These are phyloP conservation scores for Drosophila seclusa DNA, from an alignment of 2,888 invertebrate species.

Conservation along the genomic window DNA sequence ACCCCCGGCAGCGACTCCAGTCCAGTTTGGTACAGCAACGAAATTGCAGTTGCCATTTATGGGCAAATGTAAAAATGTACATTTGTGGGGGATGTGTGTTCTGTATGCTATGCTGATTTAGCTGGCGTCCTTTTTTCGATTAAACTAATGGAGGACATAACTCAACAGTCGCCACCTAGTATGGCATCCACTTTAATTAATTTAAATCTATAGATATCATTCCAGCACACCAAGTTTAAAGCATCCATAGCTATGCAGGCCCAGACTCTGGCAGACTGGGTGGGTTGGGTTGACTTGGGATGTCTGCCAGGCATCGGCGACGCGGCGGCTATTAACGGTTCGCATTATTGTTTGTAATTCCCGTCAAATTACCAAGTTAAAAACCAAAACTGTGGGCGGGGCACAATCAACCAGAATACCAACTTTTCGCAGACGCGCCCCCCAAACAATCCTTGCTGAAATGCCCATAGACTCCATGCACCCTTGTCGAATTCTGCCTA, in stretches of 20 bases:
- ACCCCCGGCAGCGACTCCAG: slow-evolving; percentile 7
- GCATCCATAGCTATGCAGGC: slow-evolving; percentile 12
- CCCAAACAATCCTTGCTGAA: slow-evolving; percentile 24
- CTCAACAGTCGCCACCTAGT: slow-evolving; percentile 37
- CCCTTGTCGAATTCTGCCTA: slow-evolving; percentile 6
- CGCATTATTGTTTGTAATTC: slow-evolving; percentile 67
- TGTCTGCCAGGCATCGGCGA: slow-evolving; percentile 50
- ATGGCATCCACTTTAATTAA: slow-evolving; percentile 58
- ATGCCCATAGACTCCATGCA: slow-evolving; percentile 20
- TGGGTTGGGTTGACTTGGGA: slow-evolving; percentile 12
- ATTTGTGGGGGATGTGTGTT: slow-evolving; percentile 12
- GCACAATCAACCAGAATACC: slow-evolving; percentile 36
- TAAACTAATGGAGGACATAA: slow-evolving; percentile 69
- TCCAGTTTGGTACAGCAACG: slow-evolving; percentile 28
- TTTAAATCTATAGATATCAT: slow-evolving; percentile 38
- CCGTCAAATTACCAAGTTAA: slow-evolving; percentile 29
- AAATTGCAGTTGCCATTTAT: slow-evolving; percentile 52
- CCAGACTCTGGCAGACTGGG: slow-evolving; percentile 12
- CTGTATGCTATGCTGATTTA: slow-evolving; percentile 28
- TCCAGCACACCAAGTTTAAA: slow-evolving; percentile 12
- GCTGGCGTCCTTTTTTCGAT: slow-evolving; percentile 56
- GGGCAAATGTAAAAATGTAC: slow-evolving; percentile 19
- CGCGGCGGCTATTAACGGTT: slow-evolving; percentile 61
- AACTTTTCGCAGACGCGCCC: slow-evolving; percentile 45
- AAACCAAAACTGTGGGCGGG: slow-evolving; percentile 22